A percentile compares a stretch with the other conserved stretches of the same genome.
Evolutionary conservation across 2,797 vertebrate species (phyloP).

Genomic region (Epinephelus awoara): DNA sequence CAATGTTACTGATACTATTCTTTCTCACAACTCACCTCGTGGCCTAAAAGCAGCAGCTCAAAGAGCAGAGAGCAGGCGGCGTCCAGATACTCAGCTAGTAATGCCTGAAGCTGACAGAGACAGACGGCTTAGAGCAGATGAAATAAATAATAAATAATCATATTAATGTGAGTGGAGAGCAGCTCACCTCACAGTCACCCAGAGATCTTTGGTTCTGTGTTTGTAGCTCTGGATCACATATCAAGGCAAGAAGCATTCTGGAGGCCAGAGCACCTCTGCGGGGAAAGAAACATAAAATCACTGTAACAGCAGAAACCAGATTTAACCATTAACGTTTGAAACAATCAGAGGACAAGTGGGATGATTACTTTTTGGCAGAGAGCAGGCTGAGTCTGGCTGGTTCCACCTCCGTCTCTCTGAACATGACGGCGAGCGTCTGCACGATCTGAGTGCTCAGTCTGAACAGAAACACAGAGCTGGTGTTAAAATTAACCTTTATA

Average conservation of each 20-base stretch:
- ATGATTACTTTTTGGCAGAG: constrained; percentile 81
- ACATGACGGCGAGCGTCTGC: constrained; percentile 87
- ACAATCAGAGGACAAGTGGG: background rate
- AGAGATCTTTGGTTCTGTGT: constrained; percentile 7
- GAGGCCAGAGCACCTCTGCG: constrained; percentile 80
- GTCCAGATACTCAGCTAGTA: constrained; percentile 84
- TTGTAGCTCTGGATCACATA: constrained; percentile 71
- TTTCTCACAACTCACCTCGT: constrained; percentile 77
- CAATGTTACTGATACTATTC: too few relatives aligned
- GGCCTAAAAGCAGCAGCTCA: constrained; percentile 86
- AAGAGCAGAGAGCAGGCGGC: constrained; percentile 85
- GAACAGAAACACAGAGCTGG: constrained; percentile 11
- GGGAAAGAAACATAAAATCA: background rate
- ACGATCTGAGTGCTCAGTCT: constrained; percentile 85
- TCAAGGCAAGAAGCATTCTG: constrained; percentile 76
- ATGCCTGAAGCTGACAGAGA: constrained; percentile 71
- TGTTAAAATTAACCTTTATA: background rate
- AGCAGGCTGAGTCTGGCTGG: constrained; percentile 78
- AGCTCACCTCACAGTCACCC: constrained; percentile 64
- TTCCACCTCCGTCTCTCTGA: constrained; percentile 87
- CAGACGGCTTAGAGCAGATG: background rate
- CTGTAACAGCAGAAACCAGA: background rate
- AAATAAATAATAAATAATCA: background rate
- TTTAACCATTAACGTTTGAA: background rate
- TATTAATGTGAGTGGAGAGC: background rate